Evolutionary conservation across 2,888 invertebrate species (phyloP).

Genomic region (Allophyes oxyacanthae): DNA sequence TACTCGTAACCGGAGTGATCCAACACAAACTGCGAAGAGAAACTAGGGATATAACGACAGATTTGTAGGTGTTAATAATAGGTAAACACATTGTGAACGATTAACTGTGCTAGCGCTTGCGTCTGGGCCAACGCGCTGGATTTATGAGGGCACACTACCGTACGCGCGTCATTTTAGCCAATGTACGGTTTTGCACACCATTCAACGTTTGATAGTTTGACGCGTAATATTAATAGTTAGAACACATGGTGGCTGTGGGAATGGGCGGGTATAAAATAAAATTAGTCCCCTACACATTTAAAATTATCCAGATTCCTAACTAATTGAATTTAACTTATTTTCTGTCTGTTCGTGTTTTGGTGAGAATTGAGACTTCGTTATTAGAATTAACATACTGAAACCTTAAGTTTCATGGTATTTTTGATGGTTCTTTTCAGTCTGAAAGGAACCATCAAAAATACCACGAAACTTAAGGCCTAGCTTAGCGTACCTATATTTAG

Average conservation of each 20-base stretch:
- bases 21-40: conserved; percentile 43
- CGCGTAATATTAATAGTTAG: conserved; percentile 22
- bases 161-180: conserved; percentile 52
- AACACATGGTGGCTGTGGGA: conserved; percentile 10
- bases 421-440: no score
- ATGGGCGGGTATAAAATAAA: not conserved
- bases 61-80: conserved; percentile 65
- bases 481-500: no score
- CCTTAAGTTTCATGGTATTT: no score
- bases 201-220: conserved; percentile 40
- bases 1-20: conserved; percentile 13
- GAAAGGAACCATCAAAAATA: no score
- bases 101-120: conserved; percentile 60
- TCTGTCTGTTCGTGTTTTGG: no score
- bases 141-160: conserved; percentile 56
- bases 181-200: conserved; percentile 45
- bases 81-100: conserved; percentile 65
- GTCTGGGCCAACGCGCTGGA: conserved; percentile 58
- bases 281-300: not conserved
- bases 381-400: no score
- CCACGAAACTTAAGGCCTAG: no score
- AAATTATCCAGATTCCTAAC: not conserved
- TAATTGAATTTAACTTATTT: no score
- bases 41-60: conserved; percentile 60
- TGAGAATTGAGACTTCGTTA: no score